phyloP scores from a whole-genome alignment of 2,797 vertebrate species.

The Girardinus metallicus region DNA sequence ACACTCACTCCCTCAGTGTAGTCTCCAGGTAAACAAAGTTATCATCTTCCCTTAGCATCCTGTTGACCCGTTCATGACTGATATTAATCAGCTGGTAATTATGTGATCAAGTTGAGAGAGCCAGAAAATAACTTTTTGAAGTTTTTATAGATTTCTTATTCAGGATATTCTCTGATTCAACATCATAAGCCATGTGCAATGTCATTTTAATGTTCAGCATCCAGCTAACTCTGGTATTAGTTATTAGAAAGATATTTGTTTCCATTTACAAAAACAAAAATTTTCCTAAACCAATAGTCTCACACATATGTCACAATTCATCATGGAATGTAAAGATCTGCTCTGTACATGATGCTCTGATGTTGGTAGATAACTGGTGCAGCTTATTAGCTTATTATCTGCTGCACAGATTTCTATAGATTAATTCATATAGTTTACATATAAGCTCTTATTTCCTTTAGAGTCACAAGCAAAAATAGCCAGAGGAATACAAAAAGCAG shows the following conservation, averaged over 20 bases:
- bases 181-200: neutral
- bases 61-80: slow-evolving; percentile 59
- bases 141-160: slow-evolving; percentile 21
- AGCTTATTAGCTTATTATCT: no score
- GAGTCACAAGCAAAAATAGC: neutral
- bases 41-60: slow-evolving; percentile 62
- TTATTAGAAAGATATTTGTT: neutral
- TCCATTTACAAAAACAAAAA: neutral
- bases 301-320: no score
- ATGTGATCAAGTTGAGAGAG: slow-evolving; percentile 49
- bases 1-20: neutral
- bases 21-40: slow-evolving; percentile 51
- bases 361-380: no score
- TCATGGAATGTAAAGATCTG: no score
- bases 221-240: neutral
- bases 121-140: neutral
- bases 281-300: neutral
- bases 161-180: slow-evolving; percentile 2
- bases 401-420: no score
- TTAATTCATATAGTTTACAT: no score
- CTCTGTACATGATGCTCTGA: no score
- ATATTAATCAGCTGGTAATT: slow-evolving; percentile 60
- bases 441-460: neutral
- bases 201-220: neutral
- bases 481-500: no score